A percentile compares a stretch with the other conserved stretches of the same genome.
phyloP scores from a whole-genome alignment of 2,888 invertebrate species.

The Agrochola lychnidis region DNA sequence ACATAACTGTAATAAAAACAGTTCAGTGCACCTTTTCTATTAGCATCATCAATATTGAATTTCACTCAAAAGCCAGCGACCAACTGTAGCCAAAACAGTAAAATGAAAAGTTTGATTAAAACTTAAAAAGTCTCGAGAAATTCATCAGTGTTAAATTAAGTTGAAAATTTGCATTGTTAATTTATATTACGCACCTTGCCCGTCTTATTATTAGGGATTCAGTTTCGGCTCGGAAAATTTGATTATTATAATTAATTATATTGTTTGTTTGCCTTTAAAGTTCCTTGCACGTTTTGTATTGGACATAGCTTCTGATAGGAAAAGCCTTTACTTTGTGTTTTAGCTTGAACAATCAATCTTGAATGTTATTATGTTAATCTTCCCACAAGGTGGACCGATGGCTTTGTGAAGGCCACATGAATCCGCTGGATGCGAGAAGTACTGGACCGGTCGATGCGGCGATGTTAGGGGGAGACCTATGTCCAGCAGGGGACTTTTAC shows the following conservation, averaged over 20 bases:
- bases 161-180: slow-evolving; percentile 84
- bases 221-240: slow-evolving; percentile 69
- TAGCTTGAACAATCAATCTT: slow-evolving; percentile 16
- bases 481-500: not conserved
- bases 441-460: not conserved
- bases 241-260: slow-evolving; percentile 62
- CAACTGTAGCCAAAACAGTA: slow-evolving; percentile 66
- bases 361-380: not conserved
- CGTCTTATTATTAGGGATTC: slow-evolving; percentile 77
- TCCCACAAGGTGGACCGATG: not conserved
- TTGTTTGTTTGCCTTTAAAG: slow-evolving; percentile 50
- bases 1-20: not conserved
- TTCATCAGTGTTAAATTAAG: slow-evolving; percentile 82
- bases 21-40: slow-evolving; percentile 39
- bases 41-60: slow-evolving; percentile 26
- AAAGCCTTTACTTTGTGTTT: slow-evolving; percentile 25
- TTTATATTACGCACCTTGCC: slow-evolving; percentile 81
- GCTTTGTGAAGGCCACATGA: not conserved
- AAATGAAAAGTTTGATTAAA: slow-evolving; percentile 79
- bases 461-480: not conserved
- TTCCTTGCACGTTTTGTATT: slow-evolving; percentile 44
- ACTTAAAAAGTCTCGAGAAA: slow-evolving; percentile 77
- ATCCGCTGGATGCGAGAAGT: not conserved
- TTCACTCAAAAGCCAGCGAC: slow-evolving; percentile 27
- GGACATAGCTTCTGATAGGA: slow-evolving; percentile 2